These are phyloP conservation scores for Pteronura brasiliensis DNA, from an alignment of 2,113 vertebrate genomes.

Conservation along the genomic window DNA sequence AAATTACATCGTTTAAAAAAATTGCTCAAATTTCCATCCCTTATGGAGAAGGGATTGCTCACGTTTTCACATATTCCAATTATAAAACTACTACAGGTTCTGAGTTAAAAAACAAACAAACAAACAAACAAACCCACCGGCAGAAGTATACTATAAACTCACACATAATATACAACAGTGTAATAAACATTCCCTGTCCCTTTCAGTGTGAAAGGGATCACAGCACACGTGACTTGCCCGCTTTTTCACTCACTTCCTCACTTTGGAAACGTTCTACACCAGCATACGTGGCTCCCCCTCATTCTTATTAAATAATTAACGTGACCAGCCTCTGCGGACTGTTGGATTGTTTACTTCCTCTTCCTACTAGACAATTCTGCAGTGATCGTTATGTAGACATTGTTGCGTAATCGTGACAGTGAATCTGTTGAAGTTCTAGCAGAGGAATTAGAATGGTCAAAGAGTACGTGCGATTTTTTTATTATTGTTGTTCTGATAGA, in stretches of 20 bases:
- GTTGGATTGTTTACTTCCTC: background rate
- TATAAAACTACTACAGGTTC: background rate
- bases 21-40: background rate
- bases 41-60: background rate
- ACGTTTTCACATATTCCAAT: background rate
- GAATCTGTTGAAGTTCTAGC: background rate
- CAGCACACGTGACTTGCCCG: accelerated
- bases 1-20: background rate
- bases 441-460: background rate
- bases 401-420: background rate
- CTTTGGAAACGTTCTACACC: background rate
- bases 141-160: background rate
- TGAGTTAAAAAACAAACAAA: background rate
- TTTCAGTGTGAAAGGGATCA: background rate
- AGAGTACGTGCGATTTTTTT: background rate
- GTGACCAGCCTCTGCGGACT: background rate
- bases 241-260: background rate
- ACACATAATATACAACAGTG: background rate
- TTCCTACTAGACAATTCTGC: background rate
- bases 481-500: background rate
- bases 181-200: background rate
- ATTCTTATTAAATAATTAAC: background rate
- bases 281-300: background rate
- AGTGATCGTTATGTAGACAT: background rate
- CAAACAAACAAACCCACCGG: background rate